These are phyloP conservation scores for Lethocerus indicus DNA, from an alignment of 1,140 invertebrate genomes.

Conservation along the genomic window DNA sequence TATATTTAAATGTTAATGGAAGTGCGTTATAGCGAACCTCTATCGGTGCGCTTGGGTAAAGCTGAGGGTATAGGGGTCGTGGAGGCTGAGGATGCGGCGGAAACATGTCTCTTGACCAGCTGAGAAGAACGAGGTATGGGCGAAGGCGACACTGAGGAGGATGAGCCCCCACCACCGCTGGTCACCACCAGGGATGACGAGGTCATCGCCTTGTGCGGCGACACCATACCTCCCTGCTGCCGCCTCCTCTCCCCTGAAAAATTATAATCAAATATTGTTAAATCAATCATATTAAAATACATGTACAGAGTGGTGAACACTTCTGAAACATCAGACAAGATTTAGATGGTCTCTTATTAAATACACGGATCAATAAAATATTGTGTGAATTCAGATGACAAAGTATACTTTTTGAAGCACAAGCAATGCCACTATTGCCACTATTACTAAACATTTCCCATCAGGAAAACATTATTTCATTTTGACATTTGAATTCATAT, in stretches of 20 bases:
- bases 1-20: no score
- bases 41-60: not conserved
- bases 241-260: not conserved
- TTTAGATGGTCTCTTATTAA: no score
- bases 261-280: not conserved
- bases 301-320: not conserved
- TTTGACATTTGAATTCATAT: no score
- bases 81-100: no score
- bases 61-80: no score
- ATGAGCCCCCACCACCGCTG: not conserved
- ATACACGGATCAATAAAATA: no score
- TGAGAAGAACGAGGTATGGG: slow-evolving; percentile 6
- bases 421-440: no score
- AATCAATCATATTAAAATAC: not conserved
- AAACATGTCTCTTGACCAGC: slow-evolving; percentile 7
- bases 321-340: no score
- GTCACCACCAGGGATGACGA: not conserved
- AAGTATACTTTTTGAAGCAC: no score
- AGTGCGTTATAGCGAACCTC: not conserved
- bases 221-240: slow-evolving; percentile 1
- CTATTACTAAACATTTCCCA: no score
- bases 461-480: no score
- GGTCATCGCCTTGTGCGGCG: not conserved
- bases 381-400: no score
- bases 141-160: slow-evolving; percentile 1